These are phyloP conservation scores for Dugesia japonica DNA, from an alignment of 2,888 invertebrate genomes.

Conservation along the genomic window DNA sequence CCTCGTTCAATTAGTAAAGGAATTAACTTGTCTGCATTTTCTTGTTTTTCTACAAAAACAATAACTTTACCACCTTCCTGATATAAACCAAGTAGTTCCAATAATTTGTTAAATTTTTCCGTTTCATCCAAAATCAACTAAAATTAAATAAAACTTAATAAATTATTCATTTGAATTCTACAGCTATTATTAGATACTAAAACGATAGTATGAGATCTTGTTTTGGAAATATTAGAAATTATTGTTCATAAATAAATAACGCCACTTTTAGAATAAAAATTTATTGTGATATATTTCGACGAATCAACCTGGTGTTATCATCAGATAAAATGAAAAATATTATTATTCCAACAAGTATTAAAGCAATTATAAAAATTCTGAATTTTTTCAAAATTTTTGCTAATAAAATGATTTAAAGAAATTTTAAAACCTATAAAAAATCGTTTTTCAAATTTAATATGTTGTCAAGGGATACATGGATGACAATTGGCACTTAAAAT, in stretches of 20 bases:
- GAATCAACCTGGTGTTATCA: no score
- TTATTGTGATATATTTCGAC: no score
- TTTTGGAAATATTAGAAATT: neutral
- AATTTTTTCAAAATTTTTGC: no score
- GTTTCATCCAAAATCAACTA: conserved; percentile 70
- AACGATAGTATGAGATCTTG: no score
- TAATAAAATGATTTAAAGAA: no score
- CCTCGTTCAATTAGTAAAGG: conserved; percentile 88
- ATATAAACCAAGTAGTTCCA: conserved; percentile 86
- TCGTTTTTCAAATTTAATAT: no score
- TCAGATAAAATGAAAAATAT: no score
- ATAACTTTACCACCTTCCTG: conserved; percentile 79
- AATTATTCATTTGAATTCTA: neutral
- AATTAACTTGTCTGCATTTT: conserved; percentile 68
- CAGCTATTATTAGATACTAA: neutral
- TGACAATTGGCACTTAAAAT: no score
- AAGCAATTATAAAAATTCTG: no score
- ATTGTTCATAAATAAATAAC: neutral
- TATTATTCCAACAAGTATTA: no score
- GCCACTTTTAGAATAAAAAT: neutral
- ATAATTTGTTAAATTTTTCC: conserved; percentile 83
- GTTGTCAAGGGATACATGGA: no score
- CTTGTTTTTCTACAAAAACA: conserved; percentile 94
- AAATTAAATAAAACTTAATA: conserved; percentile 29
- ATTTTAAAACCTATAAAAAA: no score